Evolutionary conservation across 2,797 vertebrate genomes (phyloP), one percentile per base, ranked within the genome.

Genomic region (Phrynocephalus guinanensis): DNA sequence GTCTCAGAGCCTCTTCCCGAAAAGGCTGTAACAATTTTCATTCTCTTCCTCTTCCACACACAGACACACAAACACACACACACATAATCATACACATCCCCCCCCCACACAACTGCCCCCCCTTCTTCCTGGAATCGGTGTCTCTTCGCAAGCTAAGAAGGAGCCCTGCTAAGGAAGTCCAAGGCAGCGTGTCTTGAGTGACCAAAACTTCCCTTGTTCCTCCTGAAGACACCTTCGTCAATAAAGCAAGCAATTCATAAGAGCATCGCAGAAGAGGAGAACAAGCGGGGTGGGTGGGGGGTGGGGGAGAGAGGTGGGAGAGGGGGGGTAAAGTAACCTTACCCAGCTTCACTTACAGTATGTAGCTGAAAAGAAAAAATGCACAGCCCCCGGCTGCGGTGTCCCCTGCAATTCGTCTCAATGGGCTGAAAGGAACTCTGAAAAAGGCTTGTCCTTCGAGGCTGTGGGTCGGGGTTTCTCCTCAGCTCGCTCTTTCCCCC

Each of bases 331-430:
- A 89, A 91, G 88, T 76, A 91, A 90, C 91, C 97, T 97, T 97
- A 97, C 97, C 38, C 97, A 91, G 95, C 93, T 95, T 96, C 91
- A 96, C 91, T 93, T 95, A 92, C 91, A 87, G 94, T 94, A 93
- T 85, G 91, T 5, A 87, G 95, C 90, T 87, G 90, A 92, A 94
- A 94, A 92, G 93, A 87, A 94, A 94, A 95, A 44, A 24, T 89
- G 92, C 92, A 94, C 93, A 88, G 89, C 80, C 78, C 93, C 91
- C 93, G 92, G 95, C 94, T 93, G 95, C 94, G 84, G 90, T 87
- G 92, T 89, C 90, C 77, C 93, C 93, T 88, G 93, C 94, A 91
- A 92, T 93, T 93, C 94, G 91, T 89, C 90, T 94, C 95, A 93
- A 95, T 94, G 90, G 91, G 79, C 91, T 91, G 93, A 76, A 95